phyloP scores from a whole-genome alignment of 64 coral and sea anemone species.

The Cladopsammia gracilis region DNA sequence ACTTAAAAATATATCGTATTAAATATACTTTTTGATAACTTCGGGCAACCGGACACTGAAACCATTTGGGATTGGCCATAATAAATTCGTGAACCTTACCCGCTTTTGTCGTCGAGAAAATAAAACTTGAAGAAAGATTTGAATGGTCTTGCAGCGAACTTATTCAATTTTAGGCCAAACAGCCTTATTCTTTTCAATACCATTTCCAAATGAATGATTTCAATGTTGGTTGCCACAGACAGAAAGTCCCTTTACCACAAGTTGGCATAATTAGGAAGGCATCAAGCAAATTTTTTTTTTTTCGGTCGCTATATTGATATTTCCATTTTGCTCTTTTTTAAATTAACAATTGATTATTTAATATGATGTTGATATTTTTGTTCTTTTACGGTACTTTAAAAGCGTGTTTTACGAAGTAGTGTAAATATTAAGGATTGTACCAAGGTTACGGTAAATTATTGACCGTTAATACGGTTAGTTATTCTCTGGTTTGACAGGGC shows the following conservation, averaged over 20 bases:
- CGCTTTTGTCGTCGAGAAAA: too few species aligned
- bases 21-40: too few species aligned
- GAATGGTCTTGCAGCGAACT: too few species aligned
- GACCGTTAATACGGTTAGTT: conserved; percentile 19
- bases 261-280: background rate
- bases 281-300: background rate
- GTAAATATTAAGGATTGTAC: conserved; percentile 25
- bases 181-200: background rate
- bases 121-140: too few species aligned
- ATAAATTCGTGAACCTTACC: too few species aligned
- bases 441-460: conserved; percentile 18
- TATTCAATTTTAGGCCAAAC: too few species aligned
- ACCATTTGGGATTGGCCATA: too few species aligned
- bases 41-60: too few species aligned
- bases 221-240: background rate
- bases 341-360: conserved; percentile 46
- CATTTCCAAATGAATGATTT: background rate
- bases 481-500: conserved; percentile 30
- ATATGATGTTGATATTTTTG: conserved; percentile 29
- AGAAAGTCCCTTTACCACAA: background rate
- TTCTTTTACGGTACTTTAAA: background rate
- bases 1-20: too few species aligned
- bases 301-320: background rate
- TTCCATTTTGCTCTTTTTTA: conserved; percentile 32
- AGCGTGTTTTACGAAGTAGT: background rate